Evolutionary conservation across 2,888 invertebrate species (phyloP).

Genomic region (Rotaria macrura): DNA sequence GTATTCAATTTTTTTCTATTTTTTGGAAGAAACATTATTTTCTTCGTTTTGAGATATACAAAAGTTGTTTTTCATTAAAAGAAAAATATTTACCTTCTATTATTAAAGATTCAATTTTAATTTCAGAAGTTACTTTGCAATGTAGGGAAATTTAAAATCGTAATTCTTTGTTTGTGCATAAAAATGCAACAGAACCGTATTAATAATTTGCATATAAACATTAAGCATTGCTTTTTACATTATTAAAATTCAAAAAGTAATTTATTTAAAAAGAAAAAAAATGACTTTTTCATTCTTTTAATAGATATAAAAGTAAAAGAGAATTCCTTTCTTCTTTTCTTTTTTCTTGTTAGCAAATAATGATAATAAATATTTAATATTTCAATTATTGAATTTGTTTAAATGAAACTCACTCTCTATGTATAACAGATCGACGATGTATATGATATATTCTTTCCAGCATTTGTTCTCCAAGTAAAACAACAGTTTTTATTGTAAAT

Average conservation of each 20-base stretch:
- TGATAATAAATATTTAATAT: not conserved
- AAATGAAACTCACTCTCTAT: not conserved
- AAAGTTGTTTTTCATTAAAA: no score
- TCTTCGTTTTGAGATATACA: no score
- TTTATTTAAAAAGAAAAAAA: not conserved
- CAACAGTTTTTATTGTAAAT: slow-evolving; percentile 20
- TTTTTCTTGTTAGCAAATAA: not conserved
- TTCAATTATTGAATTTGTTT: not conserved
- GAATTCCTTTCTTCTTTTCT: not conserved
- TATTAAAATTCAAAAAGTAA: not conserved
- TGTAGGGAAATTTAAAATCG: no score
- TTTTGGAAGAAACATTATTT: no score
- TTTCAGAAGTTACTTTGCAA: no score
- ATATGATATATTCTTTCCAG: not conserved
- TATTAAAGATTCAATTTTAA: no score
- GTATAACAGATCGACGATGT: not conserved
- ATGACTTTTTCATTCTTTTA: not conserved
- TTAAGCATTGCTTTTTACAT: not conserved
- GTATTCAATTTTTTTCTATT: no score
- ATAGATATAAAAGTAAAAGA: no score
- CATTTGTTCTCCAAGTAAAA: slow-evolving; percentile 21
- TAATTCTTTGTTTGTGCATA: no score
- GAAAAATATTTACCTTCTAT: no score
- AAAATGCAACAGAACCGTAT: no score
- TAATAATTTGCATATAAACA: no score